These are phyloP conservation scores for Cyclura pinguis DNA, from an alignment of 2,797 vertebrate genomes.

Conservation along the genomic window DNA sequence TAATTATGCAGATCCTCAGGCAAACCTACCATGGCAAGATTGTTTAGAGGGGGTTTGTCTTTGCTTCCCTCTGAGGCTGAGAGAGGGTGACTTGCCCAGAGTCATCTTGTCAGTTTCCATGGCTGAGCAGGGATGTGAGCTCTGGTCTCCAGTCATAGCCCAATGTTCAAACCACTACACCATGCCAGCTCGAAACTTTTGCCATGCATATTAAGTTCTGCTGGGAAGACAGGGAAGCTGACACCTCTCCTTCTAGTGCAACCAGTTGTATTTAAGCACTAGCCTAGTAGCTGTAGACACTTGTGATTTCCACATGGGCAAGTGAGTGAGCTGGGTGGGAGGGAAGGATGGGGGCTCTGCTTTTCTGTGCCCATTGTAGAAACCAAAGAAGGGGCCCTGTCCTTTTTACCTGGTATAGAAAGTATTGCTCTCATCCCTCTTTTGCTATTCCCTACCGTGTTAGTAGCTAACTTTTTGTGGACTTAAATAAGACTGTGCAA, in stretches of 20 bases:
- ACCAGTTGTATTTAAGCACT: not conserved
- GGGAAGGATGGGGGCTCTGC: not conserved
- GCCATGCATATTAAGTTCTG: slow-evolving; percentile 65
- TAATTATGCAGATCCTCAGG: too few species aligned
- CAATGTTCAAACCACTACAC: too few species aligned
- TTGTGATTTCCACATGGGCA: not conserved
- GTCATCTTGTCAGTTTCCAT: too few species aligned
- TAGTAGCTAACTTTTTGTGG: not conserved
- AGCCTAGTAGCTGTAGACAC: not conserved
- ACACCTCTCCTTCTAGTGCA: slow-evolving; percentile 58
- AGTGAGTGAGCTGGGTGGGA: not conserved
- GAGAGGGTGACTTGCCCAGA: too few species aligned
- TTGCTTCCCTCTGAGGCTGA: too few species aligned
- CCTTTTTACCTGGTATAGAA: not conserved
- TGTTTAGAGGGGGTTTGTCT: too few species aligned
- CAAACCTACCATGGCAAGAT: too few species aligned
- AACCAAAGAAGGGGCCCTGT: not conserved
- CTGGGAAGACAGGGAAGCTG: slow-evolving; percentile 64
- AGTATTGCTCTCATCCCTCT: too few species aligned
- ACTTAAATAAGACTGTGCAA: not conserved
- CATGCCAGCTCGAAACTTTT: slow-evolving; percentile 17
- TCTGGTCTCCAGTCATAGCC: too few species aligned
- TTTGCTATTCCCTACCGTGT: not conserved
- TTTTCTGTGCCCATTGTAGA: not conserved
- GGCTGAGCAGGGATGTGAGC: too few species aligned